Evolutionary conservation across 2,888 invertebrate species (phyloP).

Genomic region (Macrosoma leucophasiata): DNA sequence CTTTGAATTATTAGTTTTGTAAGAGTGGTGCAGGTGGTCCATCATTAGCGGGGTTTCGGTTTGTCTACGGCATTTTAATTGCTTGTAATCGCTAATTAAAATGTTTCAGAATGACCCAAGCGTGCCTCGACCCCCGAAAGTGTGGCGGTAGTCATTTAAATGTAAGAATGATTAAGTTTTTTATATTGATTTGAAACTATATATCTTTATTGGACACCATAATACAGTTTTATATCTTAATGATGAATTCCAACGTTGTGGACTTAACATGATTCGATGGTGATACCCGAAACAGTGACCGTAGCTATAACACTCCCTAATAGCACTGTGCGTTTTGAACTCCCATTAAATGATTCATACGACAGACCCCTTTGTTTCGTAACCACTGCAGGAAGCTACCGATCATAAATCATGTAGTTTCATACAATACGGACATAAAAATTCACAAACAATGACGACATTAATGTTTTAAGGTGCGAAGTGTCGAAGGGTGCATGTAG

Average conservation of each 20-base stretch:
- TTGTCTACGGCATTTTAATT: slow-evolving; percentile 55
- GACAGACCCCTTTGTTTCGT: slow-evolving; percentile 45
- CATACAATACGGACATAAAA: slow-evolving; percentile 53
- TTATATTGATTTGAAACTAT: too few species aligned
- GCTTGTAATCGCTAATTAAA: slow-evolving; percentile 33
- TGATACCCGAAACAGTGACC: too few species aligned
- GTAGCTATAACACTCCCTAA: slow-evolving; percentile 21
- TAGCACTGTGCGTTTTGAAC: slow-evolving; percentile 26
- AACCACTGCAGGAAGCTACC: slow-evolving; percentile 47
- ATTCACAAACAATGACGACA: too few species aligned
- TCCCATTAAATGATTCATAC: slow-evolving; percentile 31
- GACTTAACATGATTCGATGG: too few species aligned
- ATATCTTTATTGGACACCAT: too few species aligned
- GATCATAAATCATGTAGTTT: slow-evolving; percentile 42
- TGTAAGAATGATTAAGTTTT: too few species aligned
- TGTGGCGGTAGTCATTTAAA: too few species aligned
- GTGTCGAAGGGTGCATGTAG: too few species aligned
- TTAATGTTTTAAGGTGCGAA: too few species aligned
- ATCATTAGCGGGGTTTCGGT: slow-evolving; percentile 45
- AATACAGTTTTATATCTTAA: too few species aligned
- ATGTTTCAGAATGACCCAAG: too few species aligned
- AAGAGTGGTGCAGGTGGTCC: slow-evolving; percentile 58
- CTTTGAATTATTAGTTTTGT: slow-evolving; percentile 55
- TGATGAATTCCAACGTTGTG: slow-evolving; percentile 29
- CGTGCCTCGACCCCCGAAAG: too few species aligned